phyloP scores from a whole-genome alignment of 2,888 invertebrate genomes.

The Thera obeliscata region DNA sequence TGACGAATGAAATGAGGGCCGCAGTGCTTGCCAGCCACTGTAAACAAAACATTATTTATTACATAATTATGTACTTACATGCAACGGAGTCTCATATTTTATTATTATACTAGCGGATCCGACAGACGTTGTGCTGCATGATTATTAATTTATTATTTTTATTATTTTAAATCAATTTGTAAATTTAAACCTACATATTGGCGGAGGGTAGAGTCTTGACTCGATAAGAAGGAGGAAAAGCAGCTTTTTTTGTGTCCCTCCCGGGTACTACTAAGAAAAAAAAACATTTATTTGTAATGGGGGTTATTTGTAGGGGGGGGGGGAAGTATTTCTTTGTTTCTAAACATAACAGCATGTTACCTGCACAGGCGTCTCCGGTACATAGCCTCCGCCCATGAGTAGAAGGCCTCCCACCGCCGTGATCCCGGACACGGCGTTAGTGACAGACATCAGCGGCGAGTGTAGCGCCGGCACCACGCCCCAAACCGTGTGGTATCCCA shows the following conservation, averaged over 20 bases:
- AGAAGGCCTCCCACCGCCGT: conserved; percentile 95
- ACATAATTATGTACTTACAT: neutral
- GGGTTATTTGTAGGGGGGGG: too few relatives aligned
- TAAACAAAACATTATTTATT: conserved; percentile 5
- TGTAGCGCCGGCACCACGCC: conserved; percentile 95
- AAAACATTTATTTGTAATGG: too few relatives aligned
- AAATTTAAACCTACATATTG: too few relatives aligned
- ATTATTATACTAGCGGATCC: neutral
- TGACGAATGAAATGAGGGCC: conserved; percentile 94
- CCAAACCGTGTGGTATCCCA: conserved; percentile 96
- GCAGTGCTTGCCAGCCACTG: conserved; percentile 91
- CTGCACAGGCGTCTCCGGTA: conserved; percentile 90
- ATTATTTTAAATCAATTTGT: too few relatives aligned
- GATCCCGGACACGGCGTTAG: conserved; percentile 95
- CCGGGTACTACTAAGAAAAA: too few relatives aligned
- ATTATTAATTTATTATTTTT: too few relatives aligned
- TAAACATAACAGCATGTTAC: conserved; percentile 55
- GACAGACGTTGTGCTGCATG: too few relatives aligned
- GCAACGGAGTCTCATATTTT: neutral
- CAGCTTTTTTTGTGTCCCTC: too few relatives aligned
- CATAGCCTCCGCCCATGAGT: conserved; percentile 92
- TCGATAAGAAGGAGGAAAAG: too few relatives aligned
- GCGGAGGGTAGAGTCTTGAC: too few relatives aligned
- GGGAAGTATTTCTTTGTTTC: too few relatives aligned
- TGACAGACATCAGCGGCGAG: conserved; percentile 96